These are phyloP conservation scores for Conistra vaccinii DNA, from an alignment of 2,888 invertebrate genomes.

Conservation along the genomic window DNA sequence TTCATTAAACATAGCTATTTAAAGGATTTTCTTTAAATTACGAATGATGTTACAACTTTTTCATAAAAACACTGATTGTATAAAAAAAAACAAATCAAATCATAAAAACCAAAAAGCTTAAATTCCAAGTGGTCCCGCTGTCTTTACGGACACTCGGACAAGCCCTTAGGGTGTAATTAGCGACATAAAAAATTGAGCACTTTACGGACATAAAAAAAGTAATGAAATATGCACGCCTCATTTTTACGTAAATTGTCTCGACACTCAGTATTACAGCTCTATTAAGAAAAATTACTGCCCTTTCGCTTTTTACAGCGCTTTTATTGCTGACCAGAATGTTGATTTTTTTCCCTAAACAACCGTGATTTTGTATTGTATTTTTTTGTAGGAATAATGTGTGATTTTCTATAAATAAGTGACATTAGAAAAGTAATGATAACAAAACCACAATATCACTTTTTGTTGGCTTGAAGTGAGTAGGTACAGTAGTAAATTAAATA, in stretches of 20 bases:
- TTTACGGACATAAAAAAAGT: constrained; percentile 73
- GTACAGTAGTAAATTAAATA: background rate
- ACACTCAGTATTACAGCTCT: constrained; percentile 77
- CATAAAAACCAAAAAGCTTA: background rate
- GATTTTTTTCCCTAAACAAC: background rate
- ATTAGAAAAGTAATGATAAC: background rate
- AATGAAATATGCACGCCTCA: constrained; percentile 83
- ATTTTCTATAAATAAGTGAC: background rate
- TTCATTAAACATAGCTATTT: background rate
- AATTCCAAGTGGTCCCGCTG: constrained; percentile 42
- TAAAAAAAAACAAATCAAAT: background rate
- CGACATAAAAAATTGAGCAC: constrained; percentile 84
- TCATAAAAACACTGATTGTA: background rate
- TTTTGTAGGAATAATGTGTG: background rate
- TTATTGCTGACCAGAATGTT: constrained; percentile 35
- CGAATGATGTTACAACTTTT: background rate
- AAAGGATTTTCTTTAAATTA: too few species aligned
- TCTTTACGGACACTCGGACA: constrained; percentile 60
- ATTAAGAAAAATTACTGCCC: constrained; percentile 82
- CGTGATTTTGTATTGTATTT: background rate
- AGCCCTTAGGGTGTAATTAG: constrained; percentile 80
- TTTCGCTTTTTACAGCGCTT: constrained; percentile 54
- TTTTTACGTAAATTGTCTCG: constrained; percentile 80
- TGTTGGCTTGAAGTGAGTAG: background rate
- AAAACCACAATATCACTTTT: background rate